A percentile compares a stretch with the other conserved stretches of the same genome.
Conservation (phyloP, 2,113 vertebrate genomes). For the Collichthys lucidus region DNA sequence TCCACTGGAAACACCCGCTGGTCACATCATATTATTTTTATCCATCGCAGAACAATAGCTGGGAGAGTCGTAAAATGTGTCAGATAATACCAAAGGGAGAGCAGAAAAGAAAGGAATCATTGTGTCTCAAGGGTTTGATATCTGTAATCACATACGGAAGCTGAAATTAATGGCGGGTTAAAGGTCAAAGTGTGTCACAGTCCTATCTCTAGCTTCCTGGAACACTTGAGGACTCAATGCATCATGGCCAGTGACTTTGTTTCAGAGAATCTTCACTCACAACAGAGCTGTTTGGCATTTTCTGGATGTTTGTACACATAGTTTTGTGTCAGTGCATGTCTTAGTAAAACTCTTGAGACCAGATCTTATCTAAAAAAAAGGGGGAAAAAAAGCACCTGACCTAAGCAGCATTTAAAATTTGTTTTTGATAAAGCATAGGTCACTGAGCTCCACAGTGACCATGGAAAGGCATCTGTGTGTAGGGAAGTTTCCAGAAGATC, state of each 20-base stretch:
- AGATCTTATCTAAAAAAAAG: neutral
- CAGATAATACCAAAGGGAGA: conserved; percentile 64
- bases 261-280: conserved; percentile 14
- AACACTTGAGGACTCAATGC: conserved; percentile 41
- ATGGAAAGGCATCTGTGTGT: conserved; percentile 45
- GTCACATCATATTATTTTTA: conserved; percentile 80
- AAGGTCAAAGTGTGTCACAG: conserved; percentile 63
- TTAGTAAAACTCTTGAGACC: neutral
- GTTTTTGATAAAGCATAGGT: conserved; percentile 29
- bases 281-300: neutral
- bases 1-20: conserved; percentile 77
- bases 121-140: conserved; percentile 64
- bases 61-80: conserved; percentile 72
- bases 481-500: conserved; percentile 73
- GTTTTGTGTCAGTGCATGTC: neutral
- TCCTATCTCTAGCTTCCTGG: conserved; percentile 70
- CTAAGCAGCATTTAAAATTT: neutral
- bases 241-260: conserved; percentile 24
- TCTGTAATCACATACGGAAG: conserved; percentile 69
- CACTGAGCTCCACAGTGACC: conserved; percentile 54
- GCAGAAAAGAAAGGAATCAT: conserved; percentile 54
- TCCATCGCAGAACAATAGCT: conserved; percentile 82
- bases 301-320: neutral
- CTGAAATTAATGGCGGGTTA: conserved; percentile 67
- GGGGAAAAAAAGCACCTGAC: neutral